Percentiles rank a stretch among this genome's conserved stretches.
These are phyloP conservation scores for Macheiramphus alcinus DNA, from an alignment of 2,113 vertebrate genomes.

Conservation along the genomic window DNA sequence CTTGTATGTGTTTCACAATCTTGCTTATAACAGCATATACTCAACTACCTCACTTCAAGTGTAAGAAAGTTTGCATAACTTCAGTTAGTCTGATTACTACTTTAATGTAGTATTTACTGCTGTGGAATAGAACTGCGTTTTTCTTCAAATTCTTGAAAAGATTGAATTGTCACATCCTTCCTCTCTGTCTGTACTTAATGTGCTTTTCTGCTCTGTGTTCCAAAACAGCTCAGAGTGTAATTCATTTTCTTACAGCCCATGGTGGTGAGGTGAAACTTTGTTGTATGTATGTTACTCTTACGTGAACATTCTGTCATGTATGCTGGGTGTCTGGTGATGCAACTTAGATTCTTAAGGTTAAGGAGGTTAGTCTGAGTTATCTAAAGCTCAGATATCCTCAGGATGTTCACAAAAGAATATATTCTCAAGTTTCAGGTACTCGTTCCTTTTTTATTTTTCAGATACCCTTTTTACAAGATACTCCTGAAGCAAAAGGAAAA, in stretches of 20 bases:
- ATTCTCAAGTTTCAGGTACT: neutral
- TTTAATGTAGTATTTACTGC: neutral
- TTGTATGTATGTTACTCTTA: neutral
- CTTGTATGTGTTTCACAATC: neutral
- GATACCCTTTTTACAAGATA: neutral
- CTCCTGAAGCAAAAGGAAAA: neutral
- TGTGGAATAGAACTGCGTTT: neutral
- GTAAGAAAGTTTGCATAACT: neutral
- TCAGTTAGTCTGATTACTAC: neutral
- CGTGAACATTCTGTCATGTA: neutral
- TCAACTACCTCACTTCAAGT: neutral
- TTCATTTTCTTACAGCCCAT: neutral
- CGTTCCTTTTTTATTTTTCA: neutral
- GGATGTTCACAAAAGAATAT: neutral
- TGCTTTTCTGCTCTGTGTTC: neutral
- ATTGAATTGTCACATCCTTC: neutral
- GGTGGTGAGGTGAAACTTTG: neutral
- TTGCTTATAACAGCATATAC: neutral
- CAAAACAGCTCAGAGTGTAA: neutral
- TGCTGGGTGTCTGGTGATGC: neutral
- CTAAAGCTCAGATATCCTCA: neutral
- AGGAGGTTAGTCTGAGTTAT: neutral
- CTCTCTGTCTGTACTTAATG: neutral
- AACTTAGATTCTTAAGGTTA: neutral
- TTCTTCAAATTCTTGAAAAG: neutral